A percentile compares a stretch with the other conserved stretches of the same genome.
Evolutionary conservation across 2,113 vertebrate species (phyloP).

Genomic region (Pollachius pollachius): DNA sequence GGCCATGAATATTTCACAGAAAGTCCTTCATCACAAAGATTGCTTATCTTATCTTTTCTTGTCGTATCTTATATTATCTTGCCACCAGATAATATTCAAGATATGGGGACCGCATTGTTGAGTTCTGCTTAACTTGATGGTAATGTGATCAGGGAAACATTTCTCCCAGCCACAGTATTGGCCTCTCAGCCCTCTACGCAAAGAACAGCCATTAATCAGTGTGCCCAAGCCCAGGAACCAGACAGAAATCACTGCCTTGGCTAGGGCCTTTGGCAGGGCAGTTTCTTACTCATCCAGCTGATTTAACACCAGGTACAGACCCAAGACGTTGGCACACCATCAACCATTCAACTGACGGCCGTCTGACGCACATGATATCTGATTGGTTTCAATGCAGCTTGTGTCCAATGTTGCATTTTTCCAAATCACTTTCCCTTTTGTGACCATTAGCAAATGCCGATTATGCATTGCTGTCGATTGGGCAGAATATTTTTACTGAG

Average conservation of each 20-base stretch:
- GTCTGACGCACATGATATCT: no score
- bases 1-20: no score
- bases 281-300: constrained; percentile 33
- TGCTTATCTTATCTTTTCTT: no score
- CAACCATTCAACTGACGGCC: constrained; percentile 42
- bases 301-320: constrained; percentile 37
- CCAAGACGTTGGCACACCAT: constrained; percentile 34
- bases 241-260: constrained; percentile 60
- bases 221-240: constrained; percentile 56
- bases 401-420: no score
- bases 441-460: no score
- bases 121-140: constrained; percentile 12
- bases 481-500: constrained; percentile 14
- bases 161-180: constrained; percentile 26
- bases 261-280: constrained; percentile 48
- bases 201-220: constrained; percentile 64
- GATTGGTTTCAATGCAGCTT: no score
- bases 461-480: constrained; percentile 7
- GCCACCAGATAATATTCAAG: constrained; percentile 27
- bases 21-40: no score
- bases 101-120: not conserved
- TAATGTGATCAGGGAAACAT: constrained; percentile 41
- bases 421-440: no score
- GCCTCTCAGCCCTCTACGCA: constrained; percentile 36
- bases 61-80: not conserved